phyloP scores from a whole-genome alignment of 2,797 vertebrate genomes.

The Danio albolineatus region DNA sequence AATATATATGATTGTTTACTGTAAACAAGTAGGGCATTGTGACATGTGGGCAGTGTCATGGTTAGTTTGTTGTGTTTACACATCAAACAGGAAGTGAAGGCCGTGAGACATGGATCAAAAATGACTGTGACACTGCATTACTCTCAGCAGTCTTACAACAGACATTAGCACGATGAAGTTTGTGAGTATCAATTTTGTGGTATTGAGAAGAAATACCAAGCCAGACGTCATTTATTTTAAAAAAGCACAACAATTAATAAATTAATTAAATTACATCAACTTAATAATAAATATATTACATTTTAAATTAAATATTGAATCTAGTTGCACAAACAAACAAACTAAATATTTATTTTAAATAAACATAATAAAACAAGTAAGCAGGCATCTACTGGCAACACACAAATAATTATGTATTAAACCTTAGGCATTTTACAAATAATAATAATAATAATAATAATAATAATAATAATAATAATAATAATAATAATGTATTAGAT shows the following conservation, averaged over 20 bases:
- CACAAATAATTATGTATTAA: too few relatives aligned
- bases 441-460: too few relatives aligned
- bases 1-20: constrained; percentile 75
- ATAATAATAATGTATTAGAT: too few relatives aligned
- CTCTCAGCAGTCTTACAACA: neutral
- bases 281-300: too few relatives aligned
- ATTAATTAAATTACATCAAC: neutral
- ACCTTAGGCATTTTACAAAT: too few relatives aligned
- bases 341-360: neutral
- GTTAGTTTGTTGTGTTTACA: constrained; percentile 83
- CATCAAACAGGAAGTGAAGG: constrained; percentile 75
- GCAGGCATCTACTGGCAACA: too few relatives aligned
- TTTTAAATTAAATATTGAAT: neutral
- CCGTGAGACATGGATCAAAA: constrained; percentile 66
- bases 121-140: constrained; percentile 3
- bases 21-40: constrained; percentile 72
- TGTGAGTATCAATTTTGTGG: neutral
- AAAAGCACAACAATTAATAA: neutral
- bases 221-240: neutral
- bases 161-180: neutral
- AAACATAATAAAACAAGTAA: neutral
- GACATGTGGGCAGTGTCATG: constrained; percentile 70
- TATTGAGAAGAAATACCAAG: neutral
- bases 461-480: too few relatives aligned
- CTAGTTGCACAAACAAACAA: neutral